A percentile compares a stretch with the other conserved stretches of the same genome.
Conservation (phyloP, 2,888 invertebrate genomes). For the Lapara coniferarum region DNA sequence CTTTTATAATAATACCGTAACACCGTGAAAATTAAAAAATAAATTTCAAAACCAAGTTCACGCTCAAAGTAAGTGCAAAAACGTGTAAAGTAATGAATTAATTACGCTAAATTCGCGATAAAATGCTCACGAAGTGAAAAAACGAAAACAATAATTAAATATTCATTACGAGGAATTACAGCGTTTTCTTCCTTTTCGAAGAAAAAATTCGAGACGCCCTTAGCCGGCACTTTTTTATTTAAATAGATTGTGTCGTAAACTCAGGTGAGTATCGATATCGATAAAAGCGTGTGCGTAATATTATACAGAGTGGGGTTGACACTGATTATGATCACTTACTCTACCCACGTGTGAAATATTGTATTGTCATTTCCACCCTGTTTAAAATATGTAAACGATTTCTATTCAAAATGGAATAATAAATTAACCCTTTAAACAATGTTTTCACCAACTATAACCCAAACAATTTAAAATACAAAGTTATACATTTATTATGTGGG, state of each 20-base stretch:
- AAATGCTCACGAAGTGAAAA: slow-evolving; percentile 45
- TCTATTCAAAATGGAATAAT: too few species aligned
- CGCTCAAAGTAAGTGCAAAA: slow-evolving; percentile 56
- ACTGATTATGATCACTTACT: too few species aligned
- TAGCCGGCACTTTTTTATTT: slow-evolving; percentile 47
- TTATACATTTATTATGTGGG: too few species aligned
- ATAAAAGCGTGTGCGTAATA: slow-evolving; percentile 6
- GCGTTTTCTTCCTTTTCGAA: slow-evolving; percentile 57
- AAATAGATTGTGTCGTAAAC: slow-evolving; percentile 32
- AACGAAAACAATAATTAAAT: slow-evolving; percentile 74
- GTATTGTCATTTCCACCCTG: too few species aligned
- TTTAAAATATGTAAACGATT: too few species aligned
- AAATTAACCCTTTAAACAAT: too few species aligned
- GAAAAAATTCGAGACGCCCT: slow-evolving; percentile 52
- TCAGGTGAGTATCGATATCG: slow-evolving; percentile 19
- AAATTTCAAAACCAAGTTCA: slow-evolving; percentile 33
- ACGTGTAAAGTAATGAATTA: slow-evolving; percentile 70
- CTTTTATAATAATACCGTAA: background rate
- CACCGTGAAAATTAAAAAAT: slow-evolving; percentile 31
- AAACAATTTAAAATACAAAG: too few species aligned
- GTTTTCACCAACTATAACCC: too few species aligned
- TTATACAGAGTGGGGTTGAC: too few species aligned
- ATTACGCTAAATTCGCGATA: slow-evolving; percentile 65
- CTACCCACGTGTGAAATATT: too few species aligned
- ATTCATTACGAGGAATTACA: slow-evolving; percentile 75